Evolutionary conservation across 2,113 vertebrate genomes (phyloP).

Genomic region (Reinhardtius hippoglossoides): DNA sequence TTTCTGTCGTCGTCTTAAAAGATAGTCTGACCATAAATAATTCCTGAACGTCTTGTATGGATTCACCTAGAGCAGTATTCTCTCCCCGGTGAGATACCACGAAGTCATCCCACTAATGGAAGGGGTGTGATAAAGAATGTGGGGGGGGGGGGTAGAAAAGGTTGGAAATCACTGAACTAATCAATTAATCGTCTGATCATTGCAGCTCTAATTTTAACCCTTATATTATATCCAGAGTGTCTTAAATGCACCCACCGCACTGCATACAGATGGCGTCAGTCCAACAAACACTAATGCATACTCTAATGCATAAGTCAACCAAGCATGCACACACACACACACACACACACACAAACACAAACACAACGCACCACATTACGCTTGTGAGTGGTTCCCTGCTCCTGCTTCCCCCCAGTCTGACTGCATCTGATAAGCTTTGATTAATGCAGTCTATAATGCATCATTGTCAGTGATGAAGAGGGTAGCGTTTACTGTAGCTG

Average conservation of each 20-base stretch:
- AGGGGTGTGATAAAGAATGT: not conserved
- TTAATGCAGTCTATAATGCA: slow-evolving; percentile 56
- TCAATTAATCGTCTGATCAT: not conserved
- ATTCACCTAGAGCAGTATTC: not conserved
- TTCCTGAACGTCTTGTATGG: not conserved
- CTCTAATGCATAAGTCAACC: not conserved
- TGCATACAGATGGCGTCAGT: not conserved
- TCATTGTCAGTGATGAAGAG: slow-evolving; percentile 60
- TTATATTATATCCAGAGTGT: not conserved
- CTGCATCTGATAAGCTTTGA: slow-evolving; percentile 32
- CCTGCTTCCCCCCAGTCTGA: slow-evolving; percentile 16
- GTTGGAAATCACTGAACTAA: not conserved
- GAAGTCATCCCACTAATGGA: not conserved
- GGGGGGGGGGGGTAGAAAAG: not conserved
- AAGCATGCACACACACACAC: not conserved
- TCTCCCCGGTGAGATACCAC: not conserved
- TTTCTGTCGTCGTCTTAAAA: not conserved
- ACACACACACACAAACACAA: not conserved
- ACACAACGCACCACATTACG: not conserved
- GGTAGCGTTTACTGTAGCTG: slow-evolving; percentile 26
- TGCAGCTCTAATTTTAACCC: not conserved
- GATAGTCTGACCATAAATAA: not conserved
- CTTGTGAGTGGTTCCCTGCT: slow-evolving; percentile 5
- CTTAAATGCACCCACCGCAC: not conserved
- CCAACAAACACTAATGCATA: not conserved